Evolutionary conservation across 92 coral and sea anemone genomes (phyloP).

Genomic region (Virgularia gustaviana): DNA sequence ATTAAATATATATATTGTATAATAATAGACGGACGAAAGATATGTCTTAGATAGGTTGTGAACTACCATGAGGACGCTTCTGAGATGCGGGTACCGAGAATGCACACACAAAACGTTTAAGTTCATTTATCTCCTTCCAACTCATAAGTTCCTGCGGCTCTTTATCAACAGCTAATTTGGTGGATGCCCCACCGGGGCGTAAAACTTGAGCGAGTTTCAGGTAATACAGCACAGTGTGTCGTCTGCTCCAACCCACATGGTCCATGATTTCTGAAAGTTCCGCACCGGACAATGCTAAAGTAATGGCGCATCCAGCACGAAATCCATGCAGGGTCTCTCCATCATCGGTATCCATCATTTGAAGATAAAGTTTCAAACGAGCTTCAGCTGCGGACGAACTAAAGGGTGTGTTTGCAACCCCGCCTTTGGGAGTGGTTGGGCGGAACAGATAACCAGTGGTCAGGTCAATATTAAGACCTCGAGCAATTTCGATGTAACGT

Average conservation of each 20-base stretch:
- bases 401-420: background rate
- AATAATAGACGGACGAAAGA: too few species aligned
- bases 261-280: slow-evolving; percentile 42
- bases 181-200: slow-evolving; percentile 23
- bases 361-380: background rate
- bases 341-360: background rate
- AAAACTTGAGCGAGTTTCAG: slow-evolving; percentile 20
- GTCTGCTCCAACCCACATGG: slow-evolving; percentile 31
- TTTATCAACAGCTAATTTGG: slow-evolving; percentile 22
- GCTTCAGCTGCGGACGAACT: background rate
- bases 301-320: slow-evolving; percentile 38
- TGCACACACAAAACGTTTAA: slow-evolving; percentile 20
- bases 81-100: too few species aligned
- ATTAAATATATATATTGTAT: too few species aligned
- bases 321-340: slow-evolving; percentile 22
- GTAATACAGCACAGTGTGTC: slow-evolving; percentile 30
- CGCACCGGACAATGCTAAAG: slow-evolving; percentile 25
- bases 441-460: slow-evolving; percentile 34
- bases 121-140: slow-evolving; percentile 33
- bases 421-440: background rate
- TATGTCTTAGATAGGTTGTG: too few species aligned
- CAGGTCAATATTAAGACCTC: slow-evolving; percentile 6
- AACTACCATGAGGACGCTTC: too few species aligned
- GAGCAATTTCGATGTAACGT: slow-evolving; percentile 15
- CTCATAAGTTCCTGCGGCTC: background rate